Evolutionary conservation across 2,113 vertebrate genomes (phyloP).

Genomic region (Colinus virginianus): DNA sequence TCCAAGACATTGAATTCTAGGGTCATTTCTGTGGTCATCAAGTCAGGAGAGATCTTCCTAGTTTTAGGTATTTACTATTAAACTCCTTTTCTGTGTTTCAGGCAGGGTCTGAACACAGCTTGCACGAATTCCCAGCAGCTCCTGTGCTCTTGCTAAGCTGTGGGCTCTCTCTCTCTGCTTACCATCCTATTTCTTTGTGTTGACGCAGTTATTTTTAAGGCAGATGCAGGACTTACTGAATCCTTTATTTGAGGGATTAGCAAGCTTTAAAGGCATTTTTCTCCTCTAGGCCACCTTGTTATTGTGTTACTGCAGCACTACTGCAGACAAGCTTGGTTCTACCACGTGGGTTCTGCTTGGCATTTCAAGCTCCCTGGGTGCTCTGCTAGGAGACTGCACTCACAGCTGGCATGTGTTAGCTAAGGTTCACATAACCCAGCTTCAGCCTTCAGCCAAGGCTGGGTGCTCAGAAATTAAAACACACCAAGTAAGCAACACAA

Average conservation of each 20-base stretch:
- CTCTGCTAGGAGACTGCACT: neutral
- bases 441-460: neutral
- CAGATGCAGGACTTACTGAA: neutral
- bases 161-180: neutral
- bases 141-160: neutral
- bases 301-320: neutral
- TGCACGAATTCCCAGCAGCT: neutral
- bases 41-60: neutral
- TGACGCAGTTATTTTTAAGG: neutral
- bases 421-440: rapidly evolving
- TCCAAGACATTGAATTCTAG: neutral
- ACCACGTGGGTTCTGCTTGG: neutral
- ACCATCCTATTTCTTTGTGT: neutral
- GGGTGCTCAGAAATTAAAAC: neutral
- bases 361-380: neutral
- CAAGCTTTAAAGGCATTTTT: neutral
- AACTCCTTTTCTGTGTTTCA: neutral
- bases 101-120: neutral
- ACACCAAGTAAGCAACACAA: neutral
- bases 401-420: neutral
- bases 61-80: neutral
- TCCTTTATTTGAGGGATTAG: neutral
- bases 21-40: neutral
- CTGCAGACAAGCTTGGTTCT: neutral
- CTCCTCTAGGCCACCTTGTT: neutral